Evolutionary conservation across 2,113 vertebrate genomes (phyloP), one percentile per base, ranked within the genome.

Genomic region (Sinocyclocheilus anophthalmus): DNA sequence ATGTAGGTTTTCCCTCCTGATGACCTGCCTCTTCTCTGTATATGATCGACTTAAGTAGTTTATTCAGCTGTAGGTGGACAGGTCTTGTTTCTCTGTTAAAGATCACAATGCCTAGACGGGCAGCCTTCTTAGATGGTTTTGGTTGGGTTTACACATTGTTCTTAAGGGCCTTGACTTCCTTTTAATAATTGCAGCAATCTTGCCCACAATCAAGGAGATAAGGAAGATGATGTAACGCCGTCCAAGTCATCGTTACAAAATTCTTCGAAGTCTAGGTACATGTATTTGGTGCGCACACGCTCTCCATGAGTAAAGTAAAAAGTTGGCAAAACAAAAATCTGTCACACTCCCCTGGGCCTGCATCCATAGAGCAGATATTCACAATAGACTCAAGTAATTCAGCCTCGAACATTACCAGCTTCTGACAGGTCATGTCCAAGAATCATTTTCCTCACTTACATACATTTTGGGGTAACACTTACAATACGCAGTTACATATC

Each of bases 1-100:
- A 91, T 90, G 90, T 76, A 90, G 90, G 85, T 88, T 93, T 94
- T 88, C 86, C 89, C 85, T 91, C 90, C 81, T 85, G 89, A 91
- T n/a, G 89, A 90, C 90, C 87, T 88, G 88, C 91, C 91, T 89
- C n/a, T 87, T 87, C 84, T 87, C 85, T 85, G 88, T 91, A 91
- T 87, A 87, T 90, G 90, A 90, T 85, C 59, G 93, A 94, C 91
- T 93, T 92, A 91, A 93, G 86, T 92, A 93, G 94, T 95, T 95
- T 94, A 92, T 88, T 93, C 93, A 95, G 94, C 93, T 95, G 93
- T 73, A 89, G 92, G 89, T 88, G 92, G 89, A 93, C 92, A 92
- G 88, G 90, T 86, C 90, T 86, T 37, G 85, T 91, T 92, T 93
- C 91, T 90, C 84, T 77, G 91, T 53, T 80, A 89, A 85, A 84